phyloP scores from a whole-genome alignment of 2,113 vertebrate species.

The Chaetodon trifascialis region DNA sequence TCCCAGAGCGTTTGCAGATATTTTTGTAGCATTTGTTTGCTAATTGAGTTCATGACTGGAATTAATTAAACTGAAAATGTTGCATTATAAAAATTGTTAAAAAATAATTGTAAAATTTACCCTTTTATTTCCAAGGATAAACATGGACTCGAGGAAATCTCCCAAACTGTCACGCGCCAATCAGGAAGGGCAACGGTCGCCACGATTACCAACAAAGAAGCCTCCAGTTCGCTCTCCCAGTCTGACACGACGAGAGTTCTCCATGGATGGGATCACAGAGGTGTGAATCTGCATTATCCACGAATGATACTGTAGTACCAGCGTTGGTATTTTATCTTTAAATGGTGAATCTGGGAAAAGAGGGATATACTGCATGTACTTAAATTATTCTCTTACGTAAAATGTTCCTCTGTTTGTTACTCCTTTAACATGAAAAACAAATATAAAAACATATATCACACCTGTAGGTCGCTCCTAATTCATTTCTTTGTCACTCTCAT shows the following conservation, averaged over 20 bases:
- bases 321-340: neutral
- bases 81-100: neutral
- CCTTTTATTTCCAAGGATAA: constrained; percentile 86
- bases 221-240: constrained; percentile 93
- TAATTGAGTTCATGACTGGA: neutral
- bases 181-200: constrained; percentile 94
- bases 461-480: neutral
- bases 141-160: constrained; percentile 96
- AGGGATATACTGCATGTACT: no score
- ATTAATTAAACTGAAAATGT: neutral
- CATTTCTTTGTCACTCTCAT: neutral
- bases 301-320: neutral
- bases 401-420: neutral
- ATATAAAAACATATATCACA: neutral
- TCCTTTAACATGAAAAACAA: neutral
- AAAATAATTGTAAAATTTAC: neutral
- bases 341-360: no score
- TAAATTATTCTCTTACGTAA: neutral
- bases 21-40: neutral
- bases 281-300: constrained; percentile 68
- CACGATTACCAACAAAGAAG: constrained; percentile 93
- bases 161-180: constrained; percentile 93
- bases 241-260: constrained; percentile 93
- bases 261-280: constrained; percentile 96
- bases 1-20: neutral